Evolutionary conservation across 2,888 invertebrate species (phyloP).

Genomic region (Prionchulus punctatus): DNA sequence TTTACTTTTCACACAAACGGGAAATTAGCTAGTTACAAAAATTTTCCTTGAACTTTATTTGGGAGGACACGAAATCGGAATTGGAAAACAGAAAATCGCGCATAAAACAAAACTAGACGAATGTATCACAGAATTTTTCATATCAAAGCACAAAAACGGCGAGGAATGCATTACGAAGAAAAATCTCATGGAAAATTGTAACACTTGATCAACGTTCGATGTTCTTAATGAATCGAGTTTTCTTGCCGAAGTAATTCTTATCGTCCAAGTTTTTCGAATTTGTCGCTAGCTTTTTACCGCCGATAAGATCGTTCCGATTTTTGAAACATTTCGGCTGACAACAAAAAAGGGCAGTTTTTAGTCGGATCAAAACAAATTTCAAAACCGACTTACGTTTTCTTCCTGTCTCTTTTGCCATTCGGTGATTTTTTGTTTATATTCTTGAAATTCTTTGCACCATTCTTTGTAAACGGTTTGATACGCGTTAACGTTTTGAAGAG

Average conservation of each 20-base stretch:
- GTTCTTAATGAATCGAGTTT: background rate
- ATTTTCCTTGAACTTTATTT: too few species aligned
- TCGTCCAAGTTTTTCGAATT: background rate
- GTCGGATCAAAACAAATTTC: too few species aligned
- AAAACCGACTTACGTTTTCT: conserved; percentile 10
- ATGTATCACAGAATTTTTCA: too few species aligned
- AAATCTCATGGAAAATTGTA: too few species aligned
- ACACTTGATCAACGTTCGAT: too few species aligned
- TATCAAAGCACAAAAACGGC: too few species aligned
- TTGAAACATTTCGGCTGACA: background rate
- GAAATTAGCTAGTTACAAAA: too few species aligned
- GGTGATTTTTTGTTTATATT: conserved; percentile 87
- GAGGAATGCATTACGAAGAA: too few species aligned
- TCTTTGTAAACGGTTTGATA: conserved; percentile 61
- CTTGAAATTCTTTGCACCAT: conserved; percentile 96
- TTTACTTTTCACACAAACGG: too few species aligned
- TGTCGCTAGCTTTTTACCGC: background rate
- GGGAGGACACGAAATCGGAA: too few species aligned
- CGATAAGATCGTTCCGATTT: background rate
- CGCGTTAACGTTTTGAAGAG: conserved; percentile 21
- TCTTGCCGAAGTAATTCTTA: background rate
- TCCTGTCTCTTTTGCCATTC: conserved; percentile 53
- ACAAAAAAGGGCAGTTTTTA: background rate
- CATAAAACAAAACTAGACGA: too few species aligned
- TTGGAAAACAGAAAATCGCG: too few species aligned